Conservation (phyloP, 2,888 invertebrate genomes). For the Volucella zonaria region DNA sequence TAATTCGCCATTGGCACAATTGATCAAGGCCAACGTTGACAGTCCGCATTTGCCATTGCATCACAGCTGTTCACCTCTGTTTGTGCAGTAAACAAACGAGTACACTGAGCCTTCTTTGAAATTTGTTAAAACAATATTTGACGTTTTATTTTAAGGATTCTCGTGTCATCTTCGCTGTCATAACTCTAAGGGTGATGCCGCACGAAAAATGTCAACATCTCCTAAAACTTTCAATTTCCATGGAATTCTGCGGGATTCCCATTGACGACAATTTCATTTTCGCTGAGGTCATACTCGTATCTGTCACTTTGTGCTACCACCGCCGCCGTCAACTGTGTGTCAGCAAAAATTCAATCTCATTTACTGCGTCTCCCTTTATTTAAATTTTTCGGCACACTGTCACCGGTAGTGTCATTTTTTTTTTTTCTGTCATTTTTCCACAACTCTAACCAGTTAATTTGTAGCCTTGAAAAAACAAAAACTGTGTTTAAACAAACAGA, state of each 20-base stretch:
- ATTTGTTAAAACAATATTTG: too few relatives aligned
- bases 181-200: background rate
- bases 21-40: too few relatives aligned
- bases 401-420: slow-evolving; percentile 13
- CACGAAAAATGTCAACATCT: slow-evolving; percentile 12
- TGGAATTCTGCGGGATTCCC: slow-evolving; percentile 27
- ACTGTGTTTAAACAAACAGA: background rate
- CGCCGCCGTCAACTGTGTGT: background rate
- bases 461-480: slow-evolving; percentile 50
- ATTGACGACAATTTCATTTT: background rate
- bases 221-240: slow-evolving; percentile 33
- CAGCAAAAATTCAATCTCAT: background rate
- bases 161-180: background rate
- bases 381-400: slow-evolving; percentile 23
- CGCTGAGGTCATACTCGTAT: slow-evolving; percentile 9
- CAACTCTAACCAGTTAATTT: slow-evolving; percentile 9
- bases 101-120: too few relatives aligned
- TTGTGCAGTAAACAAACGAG: too few relatives aligned
- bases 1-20: too few relatives aligned
- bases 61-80: too few relatives aligned
- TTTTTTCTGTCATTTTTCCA: slow-evolving; percentile 23
- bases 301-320: slow-evolving; percentile 3
- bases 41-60: too few relatives aligned
- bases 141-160: too few relatives aligned
- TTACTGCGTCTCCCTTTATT: background rate